Conservation (phyloP, 1,140 invertebrate genomes). For the Pogonomyrmex californicus region DNA sequence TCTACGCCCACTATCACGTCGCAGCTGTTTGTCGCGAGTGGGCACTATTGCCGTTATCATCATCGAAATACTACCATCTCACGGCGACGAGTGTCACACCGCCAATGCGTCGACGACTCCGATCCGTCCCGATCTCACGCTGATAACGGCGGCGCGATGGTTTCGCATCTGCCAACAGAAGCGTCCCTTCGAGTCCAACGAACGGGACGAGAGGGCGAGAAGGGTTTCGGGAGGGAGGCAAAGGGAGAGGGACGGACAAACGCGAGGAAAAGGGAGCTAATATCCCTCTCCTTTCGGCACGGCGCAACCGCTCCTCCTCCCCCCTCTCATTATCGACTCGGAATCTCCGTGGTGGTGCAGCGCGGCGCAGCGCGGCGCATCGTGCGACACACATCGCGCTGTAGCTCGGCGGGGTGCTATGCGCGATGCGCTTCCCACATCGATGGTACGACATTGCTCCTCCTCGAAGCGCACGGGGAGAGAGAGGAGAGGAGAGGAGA, state of each 20-base stretch:
- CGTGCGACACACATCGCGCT: constrained; percentile 39
- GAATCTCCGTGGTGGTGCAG: constrained; percentile 65
- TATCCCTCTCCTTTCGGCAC: constrained; percentile 36
- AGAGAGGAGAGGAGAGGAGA: neutral
- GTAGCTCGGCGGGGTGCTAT: neutral
- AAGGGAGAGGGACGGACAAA: neutral
- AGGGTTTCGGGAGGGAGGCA: no score
- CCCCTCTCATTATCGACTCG: constrained; percentile 71
- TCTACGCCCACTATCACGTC: constrained; percentile 39
- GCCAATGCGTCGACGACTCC: neutral
- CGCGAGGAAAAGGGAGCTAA: constrained; percentile 36
- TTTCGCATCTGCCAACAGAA: neutral
- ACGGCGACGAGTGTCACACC: constrained; percentile 51
- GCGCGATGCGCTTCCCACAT: constrained; percentile 58
- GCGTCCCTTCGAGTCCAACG: constrained; percentile 1
- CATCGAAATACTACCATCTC: constrained; percentile 39
- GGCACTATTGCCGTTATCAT: constrained; percentile 53
- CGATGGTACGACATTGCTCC: neutral
- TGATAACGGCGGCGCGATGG: neutral
- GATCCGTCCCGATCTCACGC: constrained; percentile 66
- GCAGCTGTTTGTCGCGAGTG: constrained; percentile 45
- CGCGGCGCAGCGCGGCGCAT: constrained; percentile 54
- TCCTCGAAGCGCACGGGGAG: constrained; percentile 1
- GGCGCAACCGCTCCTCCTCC: neutral
- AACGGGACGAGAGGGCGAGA: neutral